Conservation (phyloP, 2,888 invertebrate genomes). For the Chalcosyrphus nemorum region DNA sequence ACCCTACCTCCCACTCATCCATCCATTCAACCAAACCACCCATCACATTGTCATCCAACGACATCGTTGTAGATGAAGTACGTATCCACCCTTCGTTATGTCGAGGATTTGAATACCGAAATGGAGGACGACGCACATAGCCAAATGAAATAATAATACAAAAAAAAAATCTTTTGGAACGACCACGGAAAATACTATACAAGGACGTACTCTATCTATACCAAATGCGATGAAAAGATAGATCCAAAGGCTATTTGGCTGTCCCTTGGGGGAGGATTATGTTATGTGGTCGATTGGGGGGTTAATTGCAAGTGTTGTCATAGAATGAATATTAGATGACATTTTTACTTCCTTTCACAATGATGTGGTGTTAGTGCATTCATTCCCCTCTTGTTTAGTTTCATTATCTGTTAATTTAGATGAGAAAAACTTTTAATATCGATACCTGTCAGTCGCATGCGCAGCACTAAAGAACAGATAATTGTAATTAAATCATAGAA, state of each 20-base stretch:
- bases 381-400: constrained; percentile 17
- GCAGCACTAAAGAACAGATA: constrained; percentile 48
- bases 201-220: constrained; percentile 42
- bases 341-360: constrained; percentile 46
- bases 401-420: constrained; percentile 71
- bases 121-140: constrained; percentile 15
- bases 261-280: constrained; percentile 54
- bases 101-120: constrained; percentile 34
- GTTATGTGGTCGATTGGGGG: constrained; percentile 5
- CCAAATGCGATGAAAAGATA: constrained; percentile 62
- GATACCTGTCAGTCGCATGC: constrained; percentile 57
- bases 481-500: constrained; percentile 68
- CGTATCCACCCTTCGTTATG: background rate
- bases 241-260: constrained; percentile 37
- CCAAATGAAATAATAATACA: constrained; percentile 31
- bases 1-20: background rate
- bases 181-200: constrained; percentile 34
- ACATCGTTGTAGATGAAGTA: constrained; percentile 57
- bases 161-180: constrained; percentile 68
- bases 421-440: constrained; percentile 47
- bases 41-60: constrained; percentile 63
- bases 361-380: constrained; percentile 59
- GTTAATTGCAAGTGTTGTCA: constrained; percentile 9
- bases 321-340: constrained; percentile 64
- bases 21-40: constrained; percentile 2